A percentile compares a stretch with the other conserved stretches of the same genome.
Evolutionary conservation across 2,888 invertebrate species (phyloP).

Genomic region (Auanema freiburgensis): DNA sequence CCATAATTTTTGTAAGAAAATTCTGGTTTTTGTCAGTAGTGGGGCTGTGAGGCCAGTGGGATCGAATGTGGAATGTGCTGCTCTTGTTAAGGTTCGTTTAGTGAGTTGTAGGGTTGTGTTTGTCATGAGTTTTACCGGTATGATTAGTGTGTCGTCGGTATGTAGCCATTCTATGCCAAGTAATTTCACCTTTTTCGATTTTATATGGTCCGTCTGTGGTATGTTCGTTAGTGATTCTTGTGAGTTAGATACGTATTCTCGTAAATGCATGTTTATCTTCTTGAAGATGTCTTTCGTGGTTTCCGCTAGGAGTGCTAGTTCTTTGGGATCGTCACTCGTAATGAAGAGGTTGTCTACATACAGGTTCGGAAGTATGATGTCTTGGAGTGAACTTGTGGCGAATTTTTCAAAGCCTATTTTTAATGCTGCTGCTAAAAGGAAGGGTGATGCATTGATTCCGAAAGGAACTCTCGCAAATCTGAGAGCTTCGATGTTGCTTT

Average conservation of each 20-base stretch:
- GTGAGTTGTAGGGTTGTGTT: neutral
- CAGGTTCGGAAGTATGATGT: constrained; percentile 1
- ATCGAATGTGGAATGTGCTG: neutral
- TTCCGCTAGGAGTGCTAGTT: too few species aligned
- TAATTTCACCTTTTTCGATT: too few species aligned
- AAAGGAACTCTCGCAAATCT: constrained; percentile 40
- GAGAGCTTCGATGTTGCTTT: constrained; percentile 25
- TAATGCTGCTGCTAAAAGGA: constrained; percentile 30
- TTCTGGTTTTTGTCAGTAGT: neutral
- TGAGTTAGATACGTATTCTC: constrained; percentile 11
- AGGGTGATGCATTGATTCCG: constrained; percentile 32
- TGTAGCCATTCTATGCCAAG: constrained; percentile 9
- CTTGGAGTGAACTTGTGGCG: neutral
- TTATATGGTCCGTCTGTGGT: too few species aligned
- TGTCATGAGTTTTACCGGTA: neutral
- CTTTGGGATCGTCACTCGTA: too few species aligned
- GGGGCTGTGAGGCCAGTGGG: constrained; percentile 3
- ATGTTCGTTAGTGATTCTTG: too few species aligned
- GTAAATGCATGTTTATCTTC: constrained; percentile 2
- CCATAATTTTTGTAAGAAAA: constrained; percentile 11
- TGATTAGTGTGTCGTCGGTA: too few species aligned
- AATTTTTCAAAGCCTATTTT: constrained; percentile 13
- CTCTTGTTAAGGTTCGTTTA: neutral
- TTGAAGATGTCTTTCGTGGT: neutral
- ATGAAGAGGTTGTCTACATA: constrained; percentile 15